A percentile compares a stretch with the other conserved stretches of the same genome.
Conservation (phyloP, 1,140 invertebrate genomes). For the Pogonomyrmex barbatus region DNA sequence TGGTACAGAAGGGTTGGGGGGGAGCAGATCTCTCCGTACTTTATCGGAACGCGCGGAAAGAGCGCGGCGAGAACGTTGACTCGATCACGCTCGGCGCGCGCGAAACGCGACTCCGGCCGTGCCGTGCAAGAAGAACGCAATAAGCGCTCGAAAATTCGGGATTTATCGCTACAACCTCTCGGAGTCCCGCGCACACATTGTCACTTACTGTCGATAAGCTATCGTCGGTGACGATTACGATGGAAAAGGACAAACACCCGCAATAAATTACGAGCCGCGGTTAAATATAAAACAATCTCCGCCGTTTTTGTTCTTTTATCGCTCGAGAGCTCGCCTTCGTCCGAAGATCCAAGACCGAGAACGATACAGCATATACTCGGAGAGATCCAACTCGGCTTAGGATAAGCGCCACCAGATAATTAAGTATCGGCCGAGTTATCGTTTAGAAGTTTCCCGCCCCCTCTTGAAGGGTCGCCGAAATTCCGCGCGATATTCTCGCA, state of each 20-base stretch:
- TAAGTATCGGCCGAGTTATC: background rate
- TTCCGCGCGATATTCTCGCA: background rate
- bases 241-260: background rate
- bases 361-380: background rate
- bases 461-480: background rate
- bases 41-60: background rate
- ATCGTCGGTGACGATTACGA: constrained; percentile 46
- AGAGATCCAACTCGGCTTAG: background rate
- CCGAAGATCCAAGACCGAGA: background rate
- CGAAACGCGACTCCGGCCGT: background rate
- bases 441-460: background rate
- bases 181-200: constrained; percentile 39
- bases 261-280: background rate
- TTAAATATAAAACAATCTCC: constrained; percentile 14
- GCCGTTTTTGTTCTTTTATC: constrained; percentile 31
- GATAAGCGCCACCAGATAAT: background rate
- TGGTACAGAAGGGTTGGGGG: background rate
- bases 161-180: constrained; percentile 53
- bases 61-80: background rate
- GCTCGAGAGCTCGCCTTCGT: background rate
- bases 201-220: constrained; percentile 62
- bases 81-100: background rate
- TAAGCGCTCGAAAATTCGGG: constrained; percentile 46
- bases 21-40: background rate
- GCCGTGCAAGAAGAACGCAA: background rate